phyloP scores from a whole-genome alignment of 1,140 invertebrate species.

The Aphis gossypii region DNA sequence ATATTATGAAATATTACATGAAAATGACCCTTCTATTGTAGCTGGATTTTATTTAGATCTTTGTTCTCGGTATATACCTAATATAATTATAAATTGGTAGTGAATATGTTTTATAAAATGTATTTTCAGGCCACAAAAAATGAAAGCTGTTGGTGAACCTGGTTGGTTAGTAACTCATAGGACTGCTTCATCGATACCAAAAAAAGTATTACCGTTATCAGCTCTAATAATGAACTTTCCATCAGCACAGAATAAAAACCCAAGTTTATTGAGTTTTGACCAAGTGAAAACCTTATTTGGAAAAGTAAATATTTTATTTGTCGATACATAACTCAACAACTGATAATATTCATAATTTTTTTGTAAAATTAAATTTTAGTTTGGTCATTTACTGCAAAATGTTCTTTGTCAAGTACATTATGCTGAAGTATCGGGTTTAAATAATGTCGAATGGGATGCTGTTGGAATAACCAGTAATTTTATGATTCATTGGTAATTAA shows the following conservation, averaged over 20 bases:
- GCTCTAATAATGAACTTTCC: slow-evolving; percentile 62
- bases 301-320: slow-evolving; percentile 47
- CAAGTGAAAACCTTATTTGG: slow-evolving; percentile 76
- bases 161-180: slow-evolving; percentile 55
- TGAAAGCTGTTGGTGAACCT: slow-evolving; percentile 42
- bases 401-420: slow-evolving; percentile 81
- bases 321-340: neutral
- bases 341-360: neutral
- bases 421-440: slow-evolving; percentile 81
- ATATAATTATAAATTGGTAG: neutral
- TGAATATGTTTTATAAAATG: neutral
- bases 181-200: slow-evolving; percentile 54
- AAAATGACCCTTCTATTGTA: slow-evolving; percentile 72
- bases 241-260: slow-evolving; percentile 69
- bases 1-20: slow-evolving; percentile 82
- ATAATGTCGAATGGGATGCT: slow-evolving; percentile 91
- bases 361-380: slow-evolving; percentile 68
- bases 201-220: slow-evolving; percentile 56
- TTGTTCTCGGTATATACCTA: slow-evolving; percentile 69
- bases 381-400: slow-evolving; percentile 85
- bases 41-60: slow-evolving; percentile 86
- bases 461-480: slow-evolving; percentile 81
- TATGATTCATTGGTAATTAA: slow-evolving; percentile 76
- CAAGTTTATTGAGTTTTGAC: slow-evolving; percentile 76
- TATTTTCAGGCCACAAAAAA: slow-evolving; percentile 50